These are phyloP conservation scores for Psophia crepitans DNA, from an alignment of 2,113 vertebrate species.

Conservation along the genomic window DNA sequence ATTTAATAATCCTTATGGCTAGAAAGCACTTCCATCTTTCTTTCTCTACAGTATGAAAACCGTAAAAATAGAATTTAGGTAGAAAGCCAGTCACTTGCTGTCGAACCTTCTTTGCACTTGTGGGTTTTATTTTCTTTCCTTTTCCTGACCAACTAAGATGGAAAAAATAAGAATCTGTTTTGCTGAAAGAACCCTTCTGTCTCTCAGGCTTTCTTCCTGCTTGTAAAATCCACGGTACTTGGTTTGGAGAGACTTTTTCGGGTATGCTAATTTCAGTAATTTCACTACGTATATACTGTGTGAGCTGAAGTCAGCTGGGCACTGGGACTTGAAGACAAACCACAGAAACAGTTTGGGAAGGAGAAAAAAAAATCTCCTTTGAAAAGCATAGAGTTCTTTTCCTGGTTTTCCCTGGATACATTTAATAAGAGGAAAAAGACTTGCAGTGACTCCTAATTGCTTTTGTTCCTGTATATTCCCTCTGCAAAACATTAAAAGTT, in stretches of 20 bases:
- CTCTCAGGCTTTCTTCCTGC: background rate
- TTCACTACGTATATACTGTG: background rate
- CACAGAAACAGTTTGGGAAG: background rate
- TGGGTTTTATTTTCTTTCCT: background rate
- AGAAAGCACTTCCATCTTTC: background rate
- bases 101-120: background rate
- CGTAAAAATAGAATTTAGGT: background rate
- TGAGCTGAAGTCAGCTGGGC: background rate
- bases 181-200: background rate
- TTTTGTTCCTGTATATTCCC: constrained; percentile 20
- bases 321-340: background rate
- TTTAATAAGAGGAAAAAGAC: constrained; percentile 7
- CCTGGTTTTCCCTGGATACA: background rate
- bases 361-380: background rate
- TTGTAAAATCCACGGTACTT: background rate
- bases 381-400: background rate
- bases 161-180: background rate
- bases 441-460: constrained; percentile 16
- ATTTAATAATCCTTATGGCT: background rate
- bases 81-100: background rate
- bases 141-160: background rate
- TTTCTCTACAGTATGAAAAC: background rate
- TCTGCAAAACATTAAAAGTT: background rate
- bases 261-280: background rate
- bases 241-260: background rate